These are phyloP conservation scores for Tetramorium alpestre DNA, from an alignment of 1,140 invertebrate species.

Conservation along the genomic window DNA sequence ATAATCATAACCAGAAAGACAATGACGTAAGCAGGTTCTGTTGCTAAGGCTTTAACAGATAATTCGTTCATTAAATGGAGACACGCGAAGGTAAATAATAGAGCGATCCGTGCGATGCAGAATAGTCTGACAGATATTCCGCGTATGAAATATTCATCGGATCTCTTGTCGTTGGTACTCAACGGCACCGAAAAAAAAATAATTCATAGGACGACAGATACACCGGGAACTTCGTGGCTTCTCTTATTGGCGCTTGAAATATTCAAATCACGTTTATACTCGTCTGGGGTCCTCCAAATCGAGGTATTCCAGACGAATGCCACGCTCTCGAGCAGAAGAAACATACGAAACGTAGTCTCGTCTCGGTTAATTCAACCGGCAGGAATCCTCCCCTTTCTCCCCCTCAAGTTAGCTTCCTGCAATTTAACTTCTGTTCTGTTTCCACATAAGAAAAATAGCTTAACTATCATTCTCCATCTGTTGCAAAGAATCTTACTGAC, in stretches of 20 bases:
- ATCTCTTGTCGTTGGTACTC: background rate
- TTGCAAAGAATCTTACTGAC: background rate
- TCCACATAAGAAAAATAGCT: constrained; percentile 33
- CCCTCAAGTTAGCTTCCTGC: background rate
- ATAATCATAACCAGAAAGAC: background rate
- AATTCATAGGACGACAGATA: constrained; percentile 49
- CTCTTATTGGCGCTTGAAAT: constrained; percentile 55
- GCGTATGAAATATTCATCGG: background rate
- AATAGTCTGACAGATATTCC: constrained; percentile 15
- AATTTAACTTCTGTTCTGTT: constrained; percentile 37
- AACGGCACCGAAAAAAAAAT: constrained; percentile 38
- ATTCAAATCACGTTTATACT: constrained; percentile 70
- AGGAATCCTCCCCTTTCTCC: background rate
- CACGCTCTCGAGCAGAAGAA: constrained; percentile 40
- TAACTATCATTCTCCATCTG: background rate
- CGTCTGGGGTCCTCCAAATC: constrained; percentile 44
- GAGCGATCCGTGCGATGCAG: background rate
- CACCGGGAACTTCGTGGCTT: constrained; percentile 10
- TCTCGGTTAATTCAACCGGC: constrained; percentile 62
- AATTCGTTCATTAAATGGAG: background rate
- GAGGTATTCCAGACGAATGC: constrained; percentile 58
- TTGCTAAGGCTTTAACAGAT: background rate
- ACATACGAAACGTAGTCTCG: constrained; percentile 38
- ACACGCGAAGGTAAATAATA: background rate
- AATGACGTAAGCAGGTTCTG: background rate